Conservation (phyloP, 2,797 vertebrate genomes). For the Euphonia xanthogaster region DNA sequence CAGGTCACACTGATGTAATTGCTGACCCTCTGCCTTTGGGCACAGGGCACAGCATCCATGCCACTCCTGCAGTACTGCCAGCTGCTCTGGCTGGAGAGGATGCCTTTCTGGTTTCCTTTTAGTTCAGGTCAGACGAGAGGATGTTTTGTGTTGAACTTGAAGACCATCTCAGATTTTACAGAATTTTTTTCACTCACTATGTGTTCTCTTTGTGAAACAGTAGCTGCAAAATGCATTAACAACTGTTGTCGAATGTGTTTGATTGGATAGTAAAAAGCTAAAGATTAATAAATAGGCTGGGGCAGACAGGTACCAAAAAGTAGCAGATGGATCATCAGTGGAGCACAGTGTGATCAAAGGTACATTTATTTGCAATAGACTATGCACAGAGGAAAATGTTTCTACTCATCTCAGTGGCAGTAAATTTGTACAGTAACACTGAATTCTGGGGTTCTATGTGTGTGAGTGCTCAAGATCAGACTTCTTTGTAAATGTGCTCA, state of each 20-base stretch:
- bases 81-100: background rate
- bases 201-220: background rate
- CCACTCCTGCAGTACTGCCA: background rate
- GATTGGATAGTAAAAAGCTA: background rate
- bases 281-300: background rate
- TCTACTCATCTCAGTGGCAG: background rate
- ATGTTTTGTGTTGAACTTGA: background rate
- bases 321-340: background rate
- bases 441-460: background rate
- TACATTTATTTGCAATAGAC: background rate
- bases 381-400: background rate
- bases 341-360: background rate
- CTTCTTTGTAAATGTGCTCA: background rate
- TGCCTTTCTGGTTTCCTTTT: background rate
- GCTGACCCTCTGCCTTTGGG: background rate
- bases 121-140: background rate
- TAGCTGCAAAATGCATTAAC: background rate
- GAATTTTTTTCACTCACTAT: background rate
- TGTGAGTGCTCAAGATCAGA: background rate
- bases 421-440: background rate
- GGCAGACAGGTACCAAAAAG: background rate
- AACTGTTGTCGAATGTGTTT: background rate
- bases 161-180: background rate
- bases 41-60: background rate
- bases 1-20: background rate